phyloP scores from a whole-genome alignment of 2,888 invertebrate species.

The Stegophylla sp. region DNA sequence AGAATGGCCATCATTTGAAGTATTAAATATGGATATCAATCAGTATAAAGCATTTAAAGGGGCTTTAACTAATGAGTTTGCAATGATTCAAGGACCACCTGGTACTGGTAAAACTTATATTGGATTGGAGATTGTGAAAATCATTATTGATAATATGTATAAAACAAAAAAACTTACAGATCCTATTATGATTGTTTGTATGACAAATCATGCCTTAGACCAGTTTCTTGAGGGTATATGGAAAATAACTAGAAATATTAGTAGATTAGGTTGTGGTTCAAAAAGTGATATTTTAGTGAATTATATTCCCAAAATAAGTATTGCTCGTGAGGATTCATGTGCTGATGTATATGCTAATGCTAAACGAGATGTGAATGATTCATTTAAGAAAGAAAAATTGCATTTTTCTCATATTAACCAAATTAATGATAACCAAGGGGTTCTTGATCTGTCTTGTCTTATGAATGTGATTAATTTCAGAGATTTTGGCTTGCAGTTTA shows the following conservation, averaged over 20 bases:
- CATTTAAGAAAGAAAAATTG: neutral
- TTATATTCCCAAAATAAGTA: neutral
- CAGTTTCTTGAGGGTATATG: conserved; percentile 73
- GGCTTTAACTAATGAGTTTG: conserved; percentile 76
- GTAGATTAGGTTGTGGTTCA: conserved; percentile 37
- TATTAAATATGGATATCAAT: conserved; percentile 71
- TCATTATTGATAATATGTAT: conserved; percentile 70
- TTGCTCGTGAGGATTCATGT: neutral
- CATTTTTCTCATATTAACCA: conserved; percentile 14
- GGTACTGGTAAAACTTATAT: conserved; percentile 87
- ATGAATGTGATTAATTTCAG: neutral
- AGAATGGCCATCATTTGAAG: conserved; percentile 62
- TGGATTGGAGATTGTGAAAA: conserved; percentile 77
- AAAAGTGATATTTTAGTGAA: conserved; percentile 43
- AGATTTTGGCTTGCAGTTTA: conserved; percentile 22
- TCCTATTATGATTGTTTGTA: conserved; percentile 77
- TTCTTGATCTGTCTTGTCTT: conserved; percentile 35
- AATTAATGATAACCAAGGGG: conserved; percentile 19
- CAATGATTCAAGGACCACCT: conserved; percentile 85
- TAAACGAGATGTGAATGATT: neutral
- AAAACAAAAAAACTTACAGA: conserved; percentile 63
- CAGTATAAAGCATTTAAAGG: conserved; percentile 74
- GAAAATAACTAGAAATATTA: conserved; percentile 65
- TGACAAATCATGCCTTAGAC: conserved; percentile 86
- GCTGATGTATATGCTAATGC: conserved; percentile 10